Evolutionary conservation across 2,113 vertebrate species (phyloP), one percentile per base, ranked within the genome.

Genomic region (Cavia aperea): DNA sequence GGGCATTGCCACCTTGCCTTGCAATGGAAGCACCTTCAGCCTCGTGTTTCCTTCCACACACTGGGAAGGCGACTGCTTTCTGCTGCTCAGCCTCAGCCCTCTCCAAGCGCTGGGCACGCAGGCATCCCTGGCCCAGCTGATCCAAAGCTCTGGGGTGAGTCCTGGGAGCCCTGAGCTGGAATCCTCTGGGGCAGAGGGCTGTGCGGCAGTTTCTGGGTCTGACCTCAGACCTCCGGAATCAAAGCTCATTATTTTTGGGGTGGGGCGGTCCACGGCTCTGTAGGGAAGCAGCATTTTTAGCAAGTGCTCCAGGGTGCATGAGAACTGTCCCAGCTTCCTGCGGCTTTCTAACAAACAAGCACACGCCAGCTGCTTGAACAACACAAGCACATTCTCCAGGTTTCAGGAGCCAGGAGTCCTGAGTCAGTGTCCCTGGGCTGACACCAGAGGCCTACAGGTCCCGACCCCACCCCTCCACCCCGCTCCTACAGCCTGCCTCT

Each of bases 1-100:
- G 75, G 31, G 51, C 94, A 58, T 51, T 65, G 58, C 66, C 82
- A 24, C 43, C 79, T 89, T 46, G 49, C 18, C 14, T 84, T 87
- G 86, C n/a, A 70, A 15, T 23, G 62, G 29, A 86, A 49, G 2
- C 15, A 9, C 46, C 75, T 78, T 16, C 49, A 29, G 39, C 43
- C 1, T 4, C 1, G 16, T 66, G 58, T 19, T 75, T 89, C 43
- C 58, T 49, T 18, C 36, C 78, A 58, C 8, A 6, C 3, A 5
- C 2, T 10, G 36, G 12, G 21, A 90, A 19, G 9, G 33, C 68
- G 33, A 12, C 36, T 43, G 39, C 51, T 68, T 56, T 46, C 77
- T 70, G n/a, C 54, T 21, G 2, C 65, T 73, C 6, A 26, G 72
- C 43, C 68, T 51, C 13, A 39, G 33, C 7, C 31, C 54, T 2